phyloP scores from a whole-genome alignment of 2,888 invertebrate species.

The Dichetophora obliterata region DNA sequence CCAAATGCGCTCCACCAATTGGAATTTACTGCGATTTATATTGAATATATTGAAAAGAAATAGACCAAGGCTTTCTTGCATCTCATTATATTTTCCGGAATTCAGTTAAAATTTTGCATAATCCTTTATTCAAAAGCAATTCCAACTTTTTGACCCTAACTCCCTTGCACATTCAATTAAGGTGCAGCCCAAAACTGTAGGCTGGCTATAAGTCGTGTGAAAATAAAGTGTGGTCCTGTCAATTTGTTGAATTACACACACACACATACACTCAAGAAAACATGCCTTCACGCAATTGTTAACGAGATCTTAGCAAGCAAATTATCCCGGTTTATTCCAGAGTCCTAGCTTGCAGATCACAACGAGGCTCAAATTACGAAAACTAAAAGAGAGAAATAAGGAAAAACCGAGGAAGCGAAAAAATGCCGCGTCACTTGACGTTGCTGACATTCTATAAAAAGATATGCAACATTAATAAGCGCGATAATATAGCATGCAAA shows the following conservation, averaged over 20 bases:
- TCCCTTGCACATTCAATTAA: too few species aligned
- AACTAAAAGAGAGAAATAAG: not conserved
- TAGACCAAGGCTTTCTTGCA: too few species aligned
- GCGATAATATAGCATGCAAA: conserved; percentile 19
- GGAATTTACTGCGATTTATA: too few species aligned
- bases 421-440: conserved; percentile 18
- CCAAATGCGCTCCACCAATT: too few species aligned
- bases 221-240: conserved; percentile 24
- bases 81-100: too few species aligned
- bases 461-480: conserved; percentile 32
- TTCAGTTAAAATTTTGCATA: too few species aligned
- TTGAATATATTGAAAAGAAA: too few species aligned
- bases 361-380: conserved; percentile 7
- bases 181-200: too few species aligned
- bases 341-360: not conserved
- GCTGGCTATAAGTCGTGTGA: not conserved
- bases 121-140: too few species aligned
- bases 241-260: not conserved
- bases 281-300: conserved; percentile 13
- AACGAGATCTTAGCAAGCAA: conserved; percentile 5
- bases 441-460: conserved; percentile 35
- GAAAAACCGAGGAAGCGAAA: not conserved
- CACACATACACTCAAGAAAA: not conserved
- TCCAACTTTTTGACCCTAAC: too few species aligned
- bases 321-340: not conserved